These are phyloP conservation scores for Lateolabrax maculatus DNA, from an alignment of 2,797 vertebrate genomes.

Conservation along the genomic window DNA sequence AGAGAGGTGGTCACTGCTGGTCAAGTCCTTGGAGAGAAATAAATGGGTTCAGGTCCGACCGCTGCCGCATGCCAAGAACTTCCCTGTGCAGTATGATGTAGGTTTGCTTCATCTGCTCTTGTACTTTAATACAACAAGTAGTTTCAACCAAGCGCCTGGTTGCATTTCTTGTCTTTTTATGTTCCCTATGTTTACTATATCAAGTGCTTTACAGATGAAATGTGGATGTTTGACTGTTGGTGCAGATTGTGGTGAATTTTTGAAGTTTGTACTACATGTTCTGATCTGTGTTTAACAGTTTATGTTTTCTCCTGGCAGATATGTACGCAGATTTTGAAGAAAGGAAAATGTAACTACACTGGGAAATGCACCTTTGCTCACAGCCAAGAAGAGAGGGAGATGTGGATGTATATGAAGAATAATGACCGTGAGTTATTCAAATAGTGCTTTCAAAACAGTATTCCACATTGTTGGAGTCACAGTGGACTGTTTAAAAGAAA, in stretches of 20 bases:
- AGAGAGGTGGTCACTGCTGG: conserved; percentile 91
- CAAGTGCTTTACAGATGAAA: background rate
- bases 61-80: conserved; percentile 90
- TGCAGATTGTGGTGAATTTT: background rate
- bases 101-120: conserved; percentile 52
- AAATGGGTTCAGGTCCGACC: conserved; percentile 95
- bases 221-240: background rate
- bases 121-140: background rate
- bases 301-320: conserved; percentile 82
- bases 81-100: conserved; percentile 94
- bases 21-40: conserved; percentile 91
- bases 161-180: no score
- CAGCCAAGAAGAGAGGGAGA: conserved; percentile 94
- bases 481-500: background rate
- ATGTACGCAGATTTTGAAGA: conserved; percentile 91
- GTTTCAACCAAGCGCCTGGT: background rate
- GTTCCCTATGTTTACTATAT: background rate
- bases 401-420: conserved; percentile 99
- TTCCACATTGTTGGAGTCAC: background rate
- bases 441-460: background rate
- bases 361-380: conserved; percentile 96
- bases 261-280: background rate
- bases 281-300: background rate
- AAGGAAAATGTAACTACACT: conserved; percentile 91
- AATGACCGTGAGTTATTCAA: conserved; percentile 89